Evolutionary conservation across 1,140 invertebrate species (phyloP).

Genomic region (Macrostomum lignano): DNA sequence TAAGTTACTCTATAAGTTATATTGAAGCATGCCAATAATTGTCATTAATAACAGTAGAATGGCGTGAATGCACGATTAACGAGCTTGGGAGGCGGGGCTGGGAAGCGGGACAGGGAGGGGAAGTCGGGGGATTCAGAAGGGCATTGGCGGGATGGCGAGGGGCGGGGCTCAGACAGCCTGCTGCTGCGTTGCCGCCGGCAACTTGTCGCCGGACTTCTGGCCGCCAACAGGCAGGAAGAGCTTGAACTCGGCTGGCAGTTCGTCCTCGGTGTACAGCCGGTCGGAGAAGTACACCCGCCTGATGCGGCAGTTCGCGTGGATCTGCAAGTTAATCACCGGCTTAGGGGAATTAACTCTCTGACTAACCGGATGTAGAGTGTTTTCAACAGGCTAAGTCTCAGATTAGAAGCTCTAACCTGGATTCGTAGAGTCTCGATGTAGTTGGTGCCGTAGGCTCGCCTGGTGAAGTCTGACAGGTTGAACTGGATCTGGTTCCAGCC

Average conservation of each 20-base stretch:
- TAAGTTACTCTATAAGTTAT: too few relatives aligned
- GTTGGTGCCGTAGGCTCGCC: constrained; percentile 88
- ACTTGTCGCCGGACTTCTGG: too few relatives aligned
- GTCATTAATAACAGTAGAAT: too few relatives aligned
- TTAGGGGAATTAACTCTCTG: not conserved
- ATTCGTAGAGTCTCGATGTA: constrained; percentile 91
- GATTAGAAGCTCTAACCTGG: constrained; percentile 19
- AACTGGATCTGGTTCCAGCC: constrained; percentile 98
- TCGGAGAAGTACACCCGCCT: constrained; percentile 82
- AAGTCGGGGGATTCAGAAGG: too few relatives aligned
- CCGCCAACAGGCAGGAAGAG: constrained; percentile 44
- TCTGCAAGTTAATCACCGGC: constrained; percentile 16
- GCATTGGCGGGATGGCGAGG: too few relatives aligned
- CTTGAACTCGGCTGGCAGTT: constrained; percentile 88
- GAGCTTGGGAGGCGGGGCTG: too few relatives aligned
- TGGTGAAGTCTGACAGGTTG: constrained; percentile 86
- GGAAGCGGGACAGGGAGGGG: too few relatives aligned
- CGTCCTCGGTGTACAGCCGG: constrained; percentile 74
- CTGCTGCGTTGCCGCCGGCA: too few relatives aligned
- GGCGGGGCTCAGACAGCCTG: too few relatives aligned
- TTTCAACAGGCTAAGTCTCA: not conserved
- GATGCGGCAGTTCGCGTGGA: constrained; percentile 83
- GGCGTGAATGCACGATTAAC: too few relatives aligned
- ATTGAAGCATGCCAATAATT: too few relatives aligned
- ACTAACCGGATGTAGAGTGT: not conserved